Evolutionary conservation across 2,888 invertebrate genomes (phyloP).

Genomic region (Yponomeuta malinellus): DNA sequence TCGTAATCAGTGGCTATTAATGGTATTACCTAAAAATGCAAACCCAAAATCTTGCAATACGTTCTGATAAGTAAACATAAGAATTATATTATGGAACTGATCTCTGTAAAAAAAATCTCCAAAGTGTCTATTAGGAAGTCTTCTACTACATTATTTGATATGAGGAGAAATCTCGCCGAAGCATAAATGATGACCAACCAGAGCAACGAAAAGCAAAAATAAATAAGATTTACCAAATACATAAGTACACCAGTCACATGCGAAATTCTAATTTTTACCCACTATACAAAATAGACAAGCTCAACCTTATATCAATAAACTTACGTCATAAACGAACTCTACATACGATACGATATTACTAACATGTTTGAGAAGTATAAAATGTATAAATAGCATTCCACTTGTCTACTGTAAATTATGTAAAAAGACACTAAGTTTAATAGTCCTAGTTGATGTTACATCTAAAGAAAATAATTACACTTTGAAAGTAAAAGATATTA

Average conservation of each 20-base stretch:
- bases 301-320: background rate
- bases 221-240: conserved; percentile 19
- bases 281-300: background rate
- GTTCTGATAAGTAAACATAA: background rate
- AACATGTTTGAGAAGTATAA: background rate
- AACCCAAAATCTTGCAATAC: background rate
- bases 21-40: background rate
- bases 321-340: conserved; percentile 13
- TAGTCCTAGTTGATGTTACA: conserved; percentile 12
- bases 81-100: conserved; percentile 28
- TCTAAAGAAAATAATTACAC: background rate
- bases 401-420: conserved; percentile 36
- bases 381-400: conserved; percentile 37
- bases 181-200: conserved; percentile 27
- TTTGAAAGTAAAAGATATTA: background rate
- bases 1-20: conserved; percentile 18
- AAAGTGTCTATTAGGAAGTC: background rate
- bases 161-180: conserved; percentile 10
- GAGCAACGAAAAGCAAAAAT: conserved; percentile 29
- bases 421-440: conserved; percentile 32
- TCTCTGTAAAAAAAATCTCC: conserved; percentile 33
- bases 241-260: conserved; percentile 19
- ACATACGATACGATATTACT: conserved; percentile 17
- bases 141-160: conserved; percentile 16
- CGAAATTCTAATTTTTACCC: background rate